Base-by-base conservation (phyloP, 2,797 vertebrate species). In the Microctenopoma lineatum region DNA sequence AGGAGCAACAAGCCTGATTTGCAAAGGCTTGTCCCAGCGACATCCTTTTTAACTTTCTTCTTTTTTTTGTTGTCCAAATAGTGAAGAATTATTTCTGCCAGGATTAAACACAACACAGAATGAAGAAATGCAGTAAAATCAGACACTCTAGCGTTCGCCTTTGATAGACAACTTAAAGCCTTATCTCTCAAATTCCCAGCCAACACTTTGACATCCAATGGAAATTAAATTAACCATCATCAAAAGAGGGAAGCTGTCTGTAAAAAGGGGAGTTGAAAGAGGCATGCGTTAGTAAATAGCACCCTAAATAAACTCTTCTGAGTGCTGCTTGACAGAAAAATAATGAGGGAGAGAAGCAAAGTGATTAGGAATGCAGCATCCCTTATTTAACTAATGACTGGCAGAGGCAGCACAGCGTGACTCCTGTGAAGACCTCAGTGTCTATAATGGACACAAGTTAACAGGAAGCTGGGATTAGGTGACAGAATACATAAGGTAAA, bases 221-320 rank as follows among this genome's bases (percentile, higher is more conserved):
- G 45, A 83, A 85, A 89, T 81, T 18, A 59, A 83, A 89, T 84
- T 56, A 85, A 80, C 81, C 72, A 80, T 70, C 82, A 79, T 77
- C 77, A 83, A 65, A 83, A 73, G 59, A 56, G 13, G 59, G 67
- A 63, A 11, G 21, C 13, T 26, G 72, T 70, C 42, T 73, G 64
- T 26, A 46, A 67, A 67, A 47, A 18, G 44, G 65, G 59, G 48
- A 32, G 45, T 26, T 79, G 63, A 81, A 79, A 77, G 65, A 75
- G 18, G 68, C 48, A 64, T 46, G 69, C 58, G 70, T 87, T 83
- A 16, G 73, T 86, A 79, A 90, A 89, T 44, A 84, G 67, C 18
- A 5, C 39, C 66, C 53, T 45, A 63, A 82, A 86, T 76, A 84
- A 84, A 87, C 74, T 78, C 69, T 52, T 68, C 75, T 60, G 70